Base-by-base conservation (phyloP, 2,888 invertebrate species). In the Myopa testacea region DNA sequence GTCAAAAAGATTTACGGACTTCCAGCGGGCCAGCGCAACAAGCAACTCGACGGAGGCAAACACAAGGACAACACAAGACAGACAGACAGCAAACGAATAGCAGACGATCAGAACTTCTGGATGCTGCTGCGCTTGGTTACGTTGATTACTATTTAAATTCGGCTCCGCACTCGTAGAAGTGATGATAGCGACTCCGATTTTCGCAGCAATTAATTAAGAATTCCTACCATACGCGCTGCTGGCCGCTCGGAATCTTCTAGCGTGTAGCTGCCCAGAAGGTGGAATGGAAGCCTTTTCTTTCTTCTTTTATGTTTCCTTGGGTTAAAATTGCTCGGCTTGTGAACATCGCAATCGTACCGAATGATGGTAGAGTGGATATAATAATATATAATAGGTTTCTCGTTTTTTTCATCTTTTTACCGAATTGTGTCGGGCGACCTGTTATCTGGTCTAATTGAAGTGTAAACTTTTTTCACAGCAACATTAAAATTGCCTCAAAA, bases 1-100 rank as follows among this genome's bases (percentile, higher is more conserved):
- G 72, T 72, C 75, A 67, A 38, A 74, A 67, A 75, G 75, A 75
- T 67, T 75, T 75, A 50, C 65, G 65, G 52, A 75, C 75, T 40
- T 62, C 37, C 67, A 3, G 40, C 67, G 37, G 40, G 40, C 12
- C 38, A 45, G 45, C 26, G 40, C 45, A 52, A 45, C 69, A 69
- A 45, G 52, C 69, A 69, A 40, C 8, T n/a, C 38, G 0, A 14
- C 45, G 16, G 58, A 72, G 38, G 60, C 40, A 38, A 62, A 62
- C 60, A 72, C 60, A 26, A 72, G 52, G 8, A 34, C 6, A 67
- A 37, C 74, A 65, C 19, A 65, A 50, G 50, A n/a, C 14, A 12
- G 38, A 38, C 19, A 40, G 50, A 50, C 37, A 69, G 45, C 50
- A 50, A 8, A 5, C 14, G 65, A 26, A 38, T 4, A 65, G 38